Conservation (phyloP, 2,797 vertebrate genomes). For the Tarsius wallacei region DNA sequence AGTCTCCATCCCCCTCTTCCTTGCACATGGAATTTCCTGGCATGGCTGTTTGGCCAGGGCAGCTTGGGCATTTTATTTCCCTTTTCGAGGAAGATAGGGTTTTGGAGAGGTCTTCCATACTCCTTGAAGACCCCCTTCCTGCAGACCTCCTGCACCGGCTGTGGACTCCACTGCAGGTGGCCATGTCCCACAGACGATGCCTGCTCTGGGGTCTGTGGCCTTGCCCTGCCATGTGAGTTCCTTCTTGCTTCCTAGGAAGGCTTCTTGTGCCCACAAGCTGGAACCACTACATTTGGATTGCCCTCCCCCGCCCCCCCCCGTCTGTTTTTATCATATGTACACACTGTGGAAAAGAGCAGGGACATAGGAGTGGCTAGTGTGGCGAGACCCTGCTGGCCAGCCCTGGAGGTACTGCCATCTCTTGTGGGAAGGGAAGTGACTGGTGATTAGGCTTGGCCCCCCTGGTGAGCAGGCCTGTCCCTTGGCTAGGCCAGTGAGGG, state of each 20-base stretch:
- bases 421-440: neutral
- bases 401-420: neutral
- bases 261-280: neutral
- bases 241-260: neutral
- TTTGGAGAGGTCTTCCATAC: neutral
- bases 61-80: neutral
- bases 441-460: neutral
- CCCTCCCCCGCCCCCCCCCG: neutral
- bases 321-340: neutral
- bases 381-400: neutral
- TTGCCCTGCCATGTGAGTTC: neutral
- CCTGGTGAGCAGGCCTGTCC: neutral
- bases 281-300: neutral
- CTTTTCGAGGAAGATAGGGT: neutral
- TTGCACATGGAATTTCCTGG: neutral
- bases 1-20: neutral
- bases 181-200: neutral
- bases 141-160: neutral
- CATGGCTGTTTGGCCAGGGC: neutral
- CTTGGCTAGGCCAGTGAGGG: neutral
- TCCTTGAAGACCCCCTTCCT: neutral
- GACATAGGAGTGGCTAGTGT: neutral
- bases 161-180: neutral
- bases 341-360: neutral
- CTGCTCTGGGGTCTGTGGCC: neutral